Evolutionary conservation across 1,140 invertebrate genomes (phyloP), one percentile per base, ranked within the genome.

Genomic region (Ceratina calcarata): DNA sequence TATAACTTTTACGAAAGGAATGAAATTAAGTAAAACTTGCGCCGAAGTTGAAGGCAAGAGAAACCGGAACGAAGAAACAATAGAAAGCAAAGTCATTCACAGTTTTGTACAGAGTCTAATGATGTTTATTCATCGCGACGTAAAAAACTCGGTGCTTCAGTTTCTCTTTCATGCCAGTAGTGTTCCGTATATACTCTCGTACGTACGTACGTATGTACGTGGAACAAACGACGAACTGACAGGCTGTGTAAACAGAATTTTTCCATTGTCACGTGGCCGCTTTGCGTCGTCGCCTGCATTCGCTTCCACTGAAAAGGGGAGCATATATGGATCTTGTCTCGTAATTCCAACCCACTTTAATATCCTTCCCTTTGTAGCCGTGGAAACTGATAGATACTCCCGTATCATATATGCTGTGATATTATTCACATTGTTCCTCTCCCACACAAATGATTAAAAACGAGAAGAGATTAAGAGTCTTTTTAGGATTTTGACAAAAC

Each of bases 201-300:
- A 45, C 37, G 37, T 45, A 45, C 37, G 37, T 45, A 45, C 37
- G 37, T 45, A 45, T 45, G 37, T 45, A 45, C 37, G 37, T 45
- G 37, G 71, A 60, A 79, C 65, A 70, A 65, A 69, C 37, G 75
- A 67, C 84, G 68, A 64, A 71, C 84, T 80, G 83, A 76, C 84
- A 73, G 78, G 68, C 68, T 86, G 80, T 77, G 80, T 77, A 86
- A 86, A 86, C 68, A 78, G 84, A 85, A 85, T 85, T 85, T 86
- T 80, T 82, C 80, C 68, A 85, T 77, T 82, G 80, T 80, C 61
- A 58, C 27, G 49, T 45, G 37, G 37, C 37, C 37, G 37, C 37
- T 45, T 45, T 6, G 37, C 37, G 37, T 45, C 37, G 37, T 27
- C 67, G 70, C 69, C 57, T 79, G 69, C 71, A 57, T 60, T 53